Base-by-base conservation (phyloP, 1,140 invertebrate species). In the Lordiphosa mommai region DNA sequence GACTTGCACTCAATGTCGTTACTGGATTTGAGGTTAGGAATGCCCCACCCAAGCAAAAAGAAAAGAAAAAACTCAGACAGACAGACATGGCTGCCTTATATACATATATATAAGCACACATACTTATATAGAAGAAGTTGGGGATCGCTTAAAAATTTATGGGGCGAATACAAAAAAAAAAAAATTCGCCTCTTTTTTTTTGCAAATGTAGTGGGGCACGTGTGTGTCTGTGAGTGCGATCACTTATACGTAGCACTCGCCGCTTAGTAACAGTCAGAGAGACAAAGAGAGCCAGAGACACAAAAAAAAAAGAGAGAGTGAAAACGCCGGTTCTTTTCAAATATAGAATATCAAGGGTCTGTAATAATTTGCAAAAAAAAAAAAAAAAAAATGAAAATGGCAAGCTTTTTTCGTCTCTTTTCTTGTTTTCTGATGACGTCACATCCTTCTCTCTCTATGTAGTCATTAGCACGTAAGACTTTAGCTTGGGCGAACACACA, bases 261-360 rank as follows among this genome's bases (percentile, higher is more conserved):
- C 56, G 63, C 72, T 84, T 82, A 61, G 77, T 77, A 82, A 82
- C 77, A 82, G 67, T 44, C 36, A 66, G 58, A 60, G 55, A 43
- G 48, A 30, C 20, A 30, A 48, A 44, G 6, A 23, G 29, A 38
- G 33, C 34, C 43, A 36, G 23, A 43, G 60, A 33, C 34, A 36
- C 12, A 29, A 37, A 34, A 50, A n/a, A n/a, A 20, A 14, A 30
- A 56, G 30, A 53, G 36, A 58, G 56, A 60, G 70, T 82, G 71
- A 72, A 84, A 82, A 84, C 68, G 77, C 77, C 77, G 77, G 77
- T 84, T 76, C 77, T 82, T 84, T 86, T 77, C 82, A 86, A 86
- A 82, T 86, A 71, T 86, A 86, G 82, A 86, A 86, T 82, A 86
- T 73, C 82, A 87, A 82, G 82, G 82, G 79, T 60, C 77, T 77